Conservation (phyloP, 2,113 vertebrate genomes). For the Euleptes europaea region DNA sequence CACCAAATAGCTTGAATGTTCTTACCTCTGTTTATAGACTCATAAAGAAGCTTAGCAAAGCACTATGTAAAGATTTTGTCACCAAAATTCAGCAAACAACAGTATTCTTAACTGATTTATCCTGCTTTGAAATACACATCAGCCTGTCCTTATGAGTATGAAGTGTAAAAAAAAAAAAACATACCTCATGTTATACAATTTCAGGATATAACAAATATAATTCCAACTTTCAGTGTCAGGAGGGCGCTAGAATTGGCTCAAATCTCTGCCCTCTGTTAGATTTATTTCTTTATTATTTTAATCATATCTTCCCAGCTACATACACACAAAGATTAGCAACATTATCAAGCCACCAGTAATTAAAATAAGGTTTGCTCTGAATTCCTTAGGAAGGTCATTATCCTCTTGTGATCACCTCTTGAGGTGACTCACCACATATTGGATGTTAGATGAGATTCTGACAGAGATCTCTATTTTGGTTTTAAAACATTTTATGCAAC, state of each 20-base stretch:
- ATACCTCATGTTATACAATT: neutral
- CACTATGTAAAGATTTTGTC: neutral
- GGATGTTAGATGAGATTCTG: too few relatives aligned
- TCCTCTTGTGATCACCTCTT: too few relatives aligned
- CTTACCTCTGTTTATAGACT: neutral
- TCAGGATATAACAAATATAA: neutral
- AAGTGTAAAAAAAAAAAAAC: neutral
- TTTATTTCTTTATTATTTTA: too few relatives aligned
- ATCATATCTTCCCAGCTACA: rapidly evolving
- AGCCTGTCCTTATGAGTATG: neutral
- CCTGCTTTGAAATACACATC: neutral
- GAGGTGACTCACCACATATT: too few relatives aligned
- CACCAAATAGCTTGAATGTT: neutral
- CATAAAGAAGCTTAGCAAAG: neutral
- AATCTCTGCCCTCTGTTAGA: neutral
- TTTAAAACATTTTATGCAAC: too few relatives aligned
- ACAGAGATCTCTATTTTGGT: too few relatives aligned
- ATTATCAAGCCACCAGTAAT: neutral
- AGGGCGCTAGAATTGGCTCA: neutral
- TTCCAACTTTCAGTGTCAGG: neutral
- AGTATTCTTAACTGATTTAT: neutral
- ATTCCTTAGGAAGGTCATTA: neutral
- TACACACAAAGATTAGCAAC: neutral
- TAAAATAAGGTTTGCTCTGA: too few relatives aligned
- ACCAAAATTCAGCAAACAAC: neutral